A percentile compares a stretch with the other conserved stretches of the same genome.
Evolutionary conservation across 2,888 invertebrate genomes (phyloP).

Genomic region (Pinctada fucata): DNA sequence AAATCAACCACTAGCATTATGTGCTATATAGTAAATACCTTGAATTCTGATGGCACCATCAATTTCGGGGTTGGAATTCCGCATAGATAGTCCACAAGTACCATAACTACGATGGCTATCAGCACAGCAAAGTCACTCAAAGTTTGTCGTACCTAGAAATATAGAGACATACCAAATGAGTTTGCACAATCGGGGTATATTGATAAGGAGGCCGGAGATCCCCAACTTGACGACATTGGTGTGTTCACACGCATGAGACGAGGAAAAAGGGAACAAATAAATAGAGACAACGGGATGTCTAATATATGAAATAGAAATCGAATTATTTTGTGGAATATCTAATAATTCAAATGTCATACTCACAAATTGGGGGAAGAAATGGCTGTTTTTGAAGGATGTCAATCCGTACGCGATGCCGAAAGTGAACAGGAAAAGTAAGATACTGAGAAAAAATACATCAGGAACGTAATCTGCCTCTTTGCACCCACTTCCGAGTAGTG

Average conservation of each 20-base stretch:
- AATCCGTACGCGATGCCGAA: slow-evolving; percentile 91
- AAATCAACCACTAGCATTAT: no score
- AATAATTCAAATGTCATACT: slow-evolving; percentile 46
- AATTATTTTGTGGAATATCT: no score
- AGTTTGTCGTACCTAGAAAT: slow-evolving; percentile 87
- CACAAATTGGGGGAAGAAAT: slow-evolving; percentile 95
- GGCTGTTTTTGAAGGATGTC: slow-evolving; percentile 94
- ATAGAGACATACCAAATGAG: not conserved
- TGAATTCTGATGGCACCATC: slow-evolving; percentile 82
- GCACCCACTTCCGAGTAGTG: slow-evolving; percentile 79
- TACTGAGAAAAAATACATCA: slow-evolving; percentile 95
- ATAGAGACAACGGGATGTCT: no score
- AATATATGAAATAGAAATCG: no score
- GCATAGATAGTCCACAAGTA: slow-evolving; percentile 85
- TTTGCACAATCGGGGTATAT: no score
- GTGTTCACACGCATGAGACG: no score
- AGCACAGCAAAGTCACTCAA: slow-evolving; percentile 98
- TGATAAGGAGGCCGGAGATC: no score
- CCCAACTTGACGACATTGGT: no score
- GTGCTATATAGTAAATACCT: slow-evolving; percentile 45
- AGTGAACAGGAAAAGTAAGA: slow-evolving; percentile 93
- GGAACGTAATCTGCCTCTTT: slow-evolving; percentile 53
- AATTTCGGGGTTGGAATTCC: slow-evolving; percentile 96
- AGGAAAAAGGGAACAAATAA: no score
- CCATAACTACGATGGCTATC: slow-evolving; percentile 96